Evolutionary conservation across 2,888 invertebrate genomes (phyloP), one percentile per base, ranked within the genome.

Genomic region (Phrixothrix hirtus): DNA sequence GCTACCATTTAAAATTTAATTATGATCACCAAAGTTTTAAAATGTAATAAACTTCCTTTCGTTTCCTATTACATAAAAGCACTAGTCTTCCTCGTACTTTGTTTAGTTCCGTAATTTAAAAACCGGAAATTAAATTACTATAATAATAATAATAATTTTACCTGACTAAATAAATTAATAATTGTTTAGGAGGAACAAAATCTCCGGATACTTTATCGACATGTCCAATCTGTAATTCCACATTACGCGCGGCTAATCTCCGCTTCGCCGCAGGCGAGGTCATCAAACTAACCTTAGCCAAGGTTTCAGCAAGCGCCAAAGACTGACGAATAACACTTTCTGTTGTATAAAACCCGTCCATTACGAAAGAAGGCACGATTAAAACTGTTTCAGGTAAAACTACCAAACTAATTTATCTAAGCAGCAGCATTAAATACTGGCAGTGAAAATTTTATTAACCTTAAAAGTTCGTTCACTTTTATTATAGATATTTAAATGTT

Each of bases 131-230:
- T 5, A 21, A 29, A 31, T 7, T 31, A 13, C 14, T 10, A 2
- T 14, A 36, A 26, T 25, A 12, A 38, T 12, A 38, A 26, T 25
- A 2, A 38, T 14, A 38, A 2, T 10, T 11, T 38, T 79, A 85
- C 85, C 85, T 83, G 69, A 84, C 84, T 63, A 85, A 78, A 72
- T 83, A 84, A 58, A 83, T 72, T 44, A 85, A 76, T 54, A 85
- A 70, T 56, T 84, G 81, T 61, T 80, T 82, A 17, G 84, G 83
- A 35, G 83, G 83, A 39, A 82, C 78, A 68, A 80, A 83, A 55
- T 78, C 78, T 43, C 73, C 74, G 35, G 68, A 67, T 52, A 55
- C 63, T 49, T 68, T 70, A 57, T 72, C 70, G 42, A 69, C 59
- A 36, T 72, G 74, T 35, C 78, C 74, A 48, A 65, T 67, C 57